Conservation (phyloP, 2,888 invertebrate species). For the Epistrophe grossulariae region DNA sequence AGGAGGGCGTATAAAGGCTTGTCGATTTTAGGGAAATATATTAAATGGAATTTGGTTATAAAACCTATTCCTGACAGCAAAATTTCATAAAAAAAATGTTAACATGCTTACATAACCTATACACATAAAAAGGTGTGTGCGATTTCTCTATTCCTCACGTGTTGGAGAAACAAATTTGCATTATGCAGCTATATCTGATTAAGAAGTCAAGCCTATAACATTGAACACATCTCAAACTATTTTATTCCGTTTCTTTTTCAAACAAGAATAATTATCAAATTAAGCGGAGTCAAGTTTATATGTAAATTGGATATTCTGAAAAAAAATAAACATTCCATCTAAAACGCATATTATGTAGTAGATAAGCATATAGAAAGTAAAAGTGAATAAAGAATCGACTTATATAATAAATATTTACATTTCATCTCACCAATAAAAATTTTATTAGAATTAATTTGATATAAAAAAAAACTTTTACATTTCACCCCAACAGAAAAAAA, state of each 20-base stretch:
- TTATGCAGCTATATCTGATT: background rate
- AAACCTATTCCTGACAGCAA: background rate
- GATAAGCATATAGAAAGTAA: background rate
- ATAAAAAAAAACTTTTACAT: slow-evolving; percentile 7
- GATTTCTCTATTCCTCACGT: background rate
- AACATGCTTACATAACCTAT: slow-evolving; percentile 3
- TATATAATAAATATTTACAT: background rate
- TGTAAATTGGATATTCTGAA: too few species aligned
- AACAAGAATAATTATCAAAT: background rate
- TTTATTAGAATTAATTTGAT: background rate
- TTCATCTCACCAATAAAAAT: background rate
- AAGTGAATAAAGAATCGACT: background rate
- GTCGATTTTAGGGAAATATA: background rate
- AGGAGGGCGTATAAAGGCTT: slow-evolving; percentile 11
- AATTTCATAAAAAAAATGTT: background rate
- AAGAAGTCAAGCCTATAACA: background rate
- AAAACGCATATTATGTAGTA: too few species aligned
- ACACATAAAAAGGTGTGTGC: background rate
- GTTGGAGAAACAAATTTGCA: background rate
- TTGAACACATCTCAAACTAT: background rate
- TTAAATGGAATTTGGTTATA: background rate
- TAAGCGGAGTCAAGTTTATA: too few species aligned
- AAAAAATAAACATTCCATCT: too few species aligned
- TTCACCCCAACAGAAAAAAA: background rate
- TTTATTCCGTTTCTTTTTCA: too few species aligned